Evolutionary conservation across 2,888 invertebrate species (phyloP), one percentile per base, ranked within the genome.

Genomic region (Synanthedon tipuliformis): DNA sequence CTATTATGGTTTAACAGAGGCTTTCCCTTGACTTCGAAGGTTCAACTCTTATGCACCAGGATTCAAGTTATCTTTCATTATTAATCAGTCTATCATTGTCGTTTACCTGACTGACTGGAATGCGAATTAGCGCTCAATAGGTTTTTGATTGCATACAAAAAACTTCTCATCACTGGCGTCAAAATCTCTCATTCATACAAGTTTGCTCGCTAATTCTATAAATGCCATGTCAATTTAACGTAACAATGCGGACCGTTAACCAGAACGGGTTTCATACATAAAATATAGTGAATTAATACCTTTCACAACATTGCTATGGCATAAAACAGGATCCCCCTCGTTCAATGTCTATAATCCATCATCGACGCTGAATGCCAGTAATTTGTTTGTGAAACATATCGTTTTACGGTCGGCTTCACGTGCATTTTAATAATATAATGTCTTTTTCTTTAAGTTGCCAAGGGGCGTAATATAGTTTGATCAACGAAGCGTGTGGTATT

Each of bases 311-410:
- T 51, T 54, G 50, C 54, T 34, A 45, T 45, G 15, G 15, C 15
- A 45, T 15, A 45, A 45, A 13, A 45, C 45, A 45, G 45, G 45
- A 45, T 15, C 45, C 34, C 45, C n/a, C 15, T 45, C n/a, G 7
- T 55, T 50, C 53, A 55, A 58, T 55, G 56, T 55, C 50, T 55
- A 53, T 58, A 57, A 59, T 59, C 54, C 58, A 59, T 59, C 58
- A 59, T 45, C 45, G 45, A 45, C 45, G n/a, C 45, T 45, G 45
- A 45, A 45, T 45, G 45, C 45, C 12, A 45, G 45, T 45, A 45
- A 45, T 45, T 45, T 45, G 15, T 45, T 45, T 45, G 15, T 45
- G 45, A 45, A 45, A 45, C 45, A 45, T 45, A 45, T 45, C 45
- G 45, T 45, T 45, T 45, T 12, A 45, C 45, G 45, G 45, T 45